Evolutionary conservation across 2,888 invertebrate genomes (phyloP), one percentile per base, ranked within the genome.

Genomic region (Diaphora mendica): DNA sequence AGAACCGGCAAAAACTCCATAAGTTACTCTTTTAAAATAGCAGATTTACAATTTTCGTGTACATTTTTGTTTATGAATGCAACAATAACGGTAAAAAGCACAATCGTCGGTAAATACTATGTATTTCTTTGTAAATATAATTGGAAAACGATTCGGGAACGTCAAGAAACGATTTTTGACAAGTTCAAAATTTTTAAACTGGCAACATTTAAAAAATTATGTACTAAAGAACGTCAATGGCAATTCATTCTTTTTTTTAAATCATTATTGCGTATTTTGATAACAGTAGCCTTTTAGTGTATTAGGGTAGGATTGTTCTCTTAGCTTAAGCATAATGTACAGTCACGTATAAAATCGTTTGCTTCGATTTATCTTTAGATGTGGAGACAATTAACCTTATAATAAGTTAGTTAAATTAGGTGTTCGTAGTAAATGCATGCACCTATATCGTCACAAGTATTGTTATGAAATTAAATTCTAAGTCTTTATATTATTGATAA

Each of bases 311-410:
- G n/a, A 74, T 59, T 72, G 73, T 76, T 74, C 51, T 64, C 2
- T 39, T 82, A 82, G 76, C 71, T 82, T 83, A 83, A 80, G 80
- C 42, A 23, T 82, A 76, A 72, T 74, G 68, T 74, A 78, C 70
- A 75, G 70, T 79, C 48, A 39, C 7, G 59, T 59, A 66, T 26
- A 64, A 59, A 69, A 48, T 44, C 69, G 68, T 72, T 64, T 44
- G 72, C 33, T 76, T 59, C 17, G 39, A 26, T 30, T 17, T 62
- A 30, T 30, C 17, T 48, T 66, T 66, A 26, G 44, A n/a, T 42
- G 42, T 26, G 42, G 48, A 33, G 3, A 44, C 9, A 44, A 33
- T 44, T 26, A 23, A 67, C 44, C 20, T 48, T 30, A 20, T 66
- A 44, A 44, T 42, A 30, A 30, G n/a, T 55, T 66, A 44, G 30